phyloP scores from a whole-genome alignment of 1,140 invertebrate genomes.

The Papilio xuthus region DNA sequence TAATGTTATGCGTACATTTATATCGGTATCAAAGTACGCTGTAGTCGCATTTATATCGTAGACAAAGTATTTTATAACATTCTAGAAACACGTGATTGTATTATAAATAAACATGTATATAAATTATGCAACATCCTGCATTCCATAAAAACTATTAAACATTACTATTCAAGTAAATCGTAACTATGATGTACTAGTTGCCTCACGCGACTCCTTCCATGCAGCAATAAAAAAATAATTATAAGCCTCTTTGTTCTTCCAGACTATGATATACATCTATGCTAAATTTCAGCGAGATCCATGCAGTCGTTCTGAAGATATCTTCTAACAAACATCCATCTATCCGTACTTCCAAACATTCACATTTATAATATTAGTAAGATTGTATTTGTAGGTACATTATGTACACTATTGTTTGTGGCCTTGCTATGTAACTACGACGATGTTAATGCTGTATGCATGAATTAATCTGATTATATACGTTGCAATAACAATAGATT shows the following conservation, averaged over 20 bases:
- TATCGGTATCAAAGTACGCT: not conserved
- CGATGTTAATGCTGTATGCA: not conserved
- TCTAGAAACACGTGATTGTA: slow-evolving; percentile 2
- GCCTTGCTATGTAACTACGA: not conserved
- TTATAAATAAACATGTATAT: slow-evolving; percentile 20
- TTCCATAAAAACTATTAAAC: slow-evolving; percentile 5
- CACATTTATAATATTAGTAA: too few relatives aligned
- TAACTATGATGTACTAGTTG: not conserved
- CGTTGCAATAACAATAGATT: not conserved
- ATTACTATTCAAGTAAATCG: slow-evolving; percentile 20
- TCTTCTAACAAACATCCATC: too few relatives aligned
- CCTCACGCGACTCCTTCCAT: too few relatives aligned
- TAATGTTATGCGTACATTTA: not conserved
- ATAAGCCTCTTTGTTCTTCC: too few relatives aligned
- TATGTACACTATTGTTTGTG: not conserved
- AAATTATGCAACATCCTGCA: slow-evolving; percentile 28
- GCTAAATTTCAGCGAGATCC: too few relatives aligned
- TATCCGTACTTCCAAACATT: too few relatives aligned
- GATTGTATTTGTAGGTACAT: not conserved
- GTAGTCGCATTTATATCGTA: not conserved
- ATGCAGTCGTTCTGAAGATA: too few relatives aligned
- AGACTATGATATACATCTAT: too few relatives aligned
- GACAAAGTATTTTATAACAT: not conserved
- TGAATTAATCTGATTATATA: not conserved
- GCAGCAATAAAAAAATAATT: too few relatives aligned